phyloP scores from a whole-genome alignment of 2,113 vertebrate species.

The Colius striatus region DNA sequence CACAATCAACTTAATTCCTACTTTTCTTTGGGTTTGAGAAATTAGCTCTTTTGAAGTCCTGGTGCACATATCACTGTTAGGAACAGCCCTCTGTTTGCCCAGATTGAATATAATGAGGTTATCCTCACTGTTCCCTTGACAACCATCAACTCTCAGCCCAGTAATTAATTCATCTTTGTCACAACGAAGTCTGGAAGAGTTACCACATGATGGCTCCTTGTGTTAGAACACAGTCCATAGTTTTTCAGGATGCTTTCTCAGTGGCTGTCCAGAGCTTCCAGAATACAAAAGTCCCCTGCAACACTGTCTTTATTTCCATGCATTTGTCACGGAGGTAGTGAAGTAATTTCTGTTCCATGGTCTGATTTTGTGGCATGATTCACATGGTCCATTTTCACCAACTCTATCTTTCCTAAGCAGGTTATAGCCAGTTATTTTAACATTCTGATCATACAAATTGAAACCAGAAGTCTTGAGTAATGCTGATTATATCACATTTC shows the following conservation, averaged over 20 bases:
- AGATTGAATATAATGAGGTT: background rate
- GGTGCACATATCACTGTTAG: background rate
- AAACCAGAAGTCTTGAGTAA: conserved; percentile 59
- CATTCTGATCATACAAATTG: conserved; percentile 31
- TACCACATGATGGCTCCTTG: background rate
- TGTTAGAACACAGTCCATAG: background rate
- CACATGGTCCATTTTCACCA: background rate
- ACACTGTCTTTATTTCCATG: background rate
- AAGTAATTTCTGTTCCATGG: background rate
- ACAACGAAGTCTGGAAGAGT: background rate
- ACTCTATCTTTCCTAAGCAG: conserved; percentile 50
- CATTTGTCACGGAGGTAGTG: background rate
- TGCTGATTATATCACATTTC: conserved; percentile 62
- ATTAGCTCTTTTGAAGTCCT: background rate
- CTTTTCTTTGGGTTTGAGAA: background rate
- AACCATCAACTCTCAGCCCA: background rate
- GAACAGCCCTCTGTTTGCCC: background rate
- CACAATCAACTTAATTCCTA: background rate
- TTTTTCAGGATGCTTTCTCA: background rate
- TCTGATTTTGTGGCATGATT: background rate
- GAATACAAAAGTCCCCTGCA: background rate
- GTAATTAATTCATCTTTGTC: conserved; percentile 23
- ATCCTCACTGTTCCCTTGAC: background rate
- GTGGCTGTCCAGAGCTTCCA: background rate
- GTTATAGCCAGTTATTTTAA: conserved; percentile 62